Evolutionary conservation across 2,113 vertebrate species (phyloP), one percentile per base, ranked within the genome.

Genomic region (Conger conger): DNA sequence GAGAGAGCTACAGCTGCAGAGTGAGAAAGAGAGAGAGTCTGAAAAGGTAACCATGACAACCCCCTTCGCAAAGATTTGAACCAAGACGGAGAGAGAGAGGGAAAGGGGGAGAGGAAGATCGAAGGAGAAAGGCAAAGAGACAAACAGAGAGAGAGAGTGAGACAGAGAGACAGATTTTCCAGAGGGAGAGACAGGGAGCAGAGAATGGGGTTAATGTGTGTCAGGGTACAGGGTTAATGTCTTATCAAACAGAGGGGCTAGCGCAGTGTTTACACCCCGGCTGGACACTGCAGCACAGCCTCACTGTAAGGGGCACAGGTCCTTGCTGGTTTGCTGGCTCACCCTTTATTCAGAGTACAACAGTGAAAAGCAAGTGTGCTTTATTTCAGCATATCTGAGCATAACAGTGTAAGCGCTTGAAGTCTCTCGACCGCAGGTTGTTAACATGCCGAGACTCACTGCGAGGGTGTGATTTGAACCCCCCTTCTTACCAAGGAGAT

Each of bases 11-110:
- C 82, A 83, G 82, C 82, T 83, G 82, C 17, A 86, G 80, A 84
- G 36, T 35, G 68, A 53, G 1, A 76, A 27, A 13, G 42, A 53
- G 37, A 50, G 81, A 89, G 87, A 33, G 80, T 92, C 92, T 94
- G 93, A 95, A 95, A 93, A 89, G 91, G 93, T 93, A 94, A 93
- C 94, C 94, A 95, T 95, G 92, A 93, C 89, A 93, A 95, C 93
- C 91, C 92, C 90, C 89, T 92, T 90, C 92, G 92, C 90, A 88
- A 92, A 89, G 91, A 94, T 92, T 90, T 94, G 91, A 92, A 94
- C 92, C 89, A 89, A 92, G 88, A 84, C 92, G 88, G 86, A 89
- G 73, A 85, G 81, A 73, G 86, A 85, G 85, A 83, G 81, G 45
- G 45, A 50, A 50, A 11, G 45, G 45, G 91, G 88, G 86, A 89